Evolutionary conservation across 1,140 invertebrate genomes (phyloP).

Genomic region (Bombyx mori): DNA sequence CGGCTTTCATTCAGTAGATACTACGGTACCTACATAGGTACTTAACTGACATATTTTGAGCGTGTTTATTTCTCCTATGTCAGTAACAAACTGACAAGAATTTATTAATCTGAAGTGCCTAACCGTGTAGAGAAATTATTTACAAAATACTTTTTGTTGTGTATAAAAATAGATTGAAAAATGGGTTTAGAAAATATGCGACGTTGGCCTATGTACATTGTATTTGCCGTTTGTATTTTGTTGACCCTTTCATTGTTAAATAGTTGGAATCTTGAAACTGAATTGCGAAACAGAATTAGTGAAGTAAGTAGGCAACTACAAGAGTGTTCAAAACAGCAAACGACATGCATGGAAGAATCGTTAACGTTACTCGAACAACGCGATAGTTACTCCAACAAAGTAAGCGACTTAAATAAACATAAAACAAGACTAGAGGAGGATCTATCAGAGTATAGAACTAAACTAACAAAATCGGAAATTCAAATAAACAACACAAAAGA

Average conservation of each 20-base stretch:
- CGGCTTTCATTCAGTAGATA: too few relatives aligned
- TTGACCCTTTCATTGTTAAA: slow-evolving; percentile 61
- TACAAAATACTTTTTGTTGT: too few relatives aligned
- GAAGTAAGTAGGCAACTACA: slow-evolving; percentile 53
- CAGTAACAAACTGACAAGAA: too few relatives aligned
- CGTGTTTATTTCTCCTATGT: too few relatives aligned
- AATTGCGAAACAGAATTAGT: slow-evolving; percentile 47
- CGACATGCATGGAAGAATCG: slow-evolving; percentile 53
- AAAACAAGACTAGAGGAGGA: slow-evolving; percentile 42
- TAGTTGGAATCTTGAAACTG: slow-evolving; percentile 56
- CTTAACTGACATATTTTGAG: too few relatives aligned
- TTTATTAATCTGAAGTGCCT: too few relatives aligned
- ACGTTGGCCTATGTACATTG: slow-evolving; percentile 62
- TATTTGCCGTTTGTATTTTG: slow-evolving; percentile 55
- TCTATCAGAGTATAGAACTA: slow-evolving; percentile 34
- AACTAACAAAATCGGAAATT: slow-evolving; percentile 39
- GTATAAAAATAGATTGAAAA: slow-evolving; percentile 1
- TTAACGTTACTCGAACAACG: slow-evolving; percentile 47
- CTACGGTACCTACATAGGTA: too few relatives aligned
- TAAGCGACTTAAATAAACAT: slow-evolving; percentile 43
- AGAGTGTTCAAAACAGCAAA: slow-evolving; percentile 55
- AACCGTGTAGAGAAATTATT: too few relatives aligned
- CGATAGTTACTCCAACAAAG: slow-evolving; percentile 42
- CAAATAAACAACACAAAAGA: slow-evolving; percentile 46
- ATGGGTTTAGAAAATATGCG: slow-evolving; percentile 68